Conservation (phyloP, 2,797 vertebrate genomes). For the Schizopygopsis malacanthus region DNA sequence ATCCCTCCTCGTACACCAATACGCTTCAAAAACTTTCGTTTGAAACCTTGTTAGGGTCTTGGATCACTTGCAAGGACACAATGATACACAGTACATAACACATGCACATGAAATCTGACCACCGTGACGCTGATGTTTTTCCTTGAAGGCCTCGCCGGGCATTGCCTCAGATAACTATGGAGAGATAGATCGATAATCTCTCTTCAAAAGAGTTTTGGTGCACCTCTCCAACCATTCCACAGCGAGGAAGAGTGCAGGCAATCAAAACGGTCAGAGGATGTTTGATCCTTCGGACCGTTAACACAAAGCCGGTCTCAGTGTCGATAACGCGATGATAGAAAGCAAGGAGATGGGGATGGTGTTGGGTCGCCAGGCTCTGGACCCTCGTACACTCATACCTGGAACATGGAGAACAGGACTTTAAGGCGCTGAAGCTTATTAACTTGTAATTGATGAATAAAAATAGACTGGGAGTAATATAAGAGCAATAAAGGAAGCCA, state of each 20-base stretch:
- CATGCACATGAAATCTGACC: constrained; percentile 50
- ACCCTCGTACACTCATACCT: constrained; percentile 92
- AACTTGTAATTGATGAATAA: constrained; percentile 20
- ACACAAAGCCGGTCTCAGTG: constrained; percentile 79
- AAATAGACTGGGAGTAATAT: constrained; percentile 3
- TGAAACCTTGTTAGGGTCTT: constrained; percentile 37
- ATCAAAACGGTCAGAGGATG: constrained; percentile 37
- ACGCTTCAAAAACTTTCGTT: constrained; percentile 22
- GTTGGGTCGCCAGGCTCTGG: constrained; percentile 72
- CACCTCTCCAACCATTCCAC: constrained; percentile 37
- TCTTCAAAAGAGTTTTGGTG: constrained; percentile 38
- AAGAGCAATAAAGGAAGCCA: constrained; percentile 16
- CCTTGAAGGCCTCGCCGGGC: constrained; percentile 18
- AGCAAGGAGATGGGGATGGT: constrained; percentile 72
- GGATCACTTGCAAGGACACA: constrained; percentile 43
- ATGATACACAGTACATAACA: constrained; percentile 53
- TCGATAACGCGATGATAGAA: constrained; percentile 74
- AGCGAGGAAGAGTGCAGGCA: constrained; percentile 41
- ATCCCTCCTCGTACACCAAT: constrained; percentile 55
- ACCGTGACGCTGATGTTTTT: constrained; percentile 17
- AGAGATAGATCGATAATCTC: constrained; percentile 47
- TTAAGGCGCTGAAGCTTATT: constrained; percentile 12
- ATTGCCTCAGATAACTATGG: constrained; percentile 40
- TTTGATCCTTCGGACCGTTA: constrained; percentile 58
- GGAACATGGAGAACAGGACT: constrained; percentile 61